Evolutionary conservation across 2,113 vertebrate genomes (phyloP).

Genomic region (Labrus mixtus): DNA sequence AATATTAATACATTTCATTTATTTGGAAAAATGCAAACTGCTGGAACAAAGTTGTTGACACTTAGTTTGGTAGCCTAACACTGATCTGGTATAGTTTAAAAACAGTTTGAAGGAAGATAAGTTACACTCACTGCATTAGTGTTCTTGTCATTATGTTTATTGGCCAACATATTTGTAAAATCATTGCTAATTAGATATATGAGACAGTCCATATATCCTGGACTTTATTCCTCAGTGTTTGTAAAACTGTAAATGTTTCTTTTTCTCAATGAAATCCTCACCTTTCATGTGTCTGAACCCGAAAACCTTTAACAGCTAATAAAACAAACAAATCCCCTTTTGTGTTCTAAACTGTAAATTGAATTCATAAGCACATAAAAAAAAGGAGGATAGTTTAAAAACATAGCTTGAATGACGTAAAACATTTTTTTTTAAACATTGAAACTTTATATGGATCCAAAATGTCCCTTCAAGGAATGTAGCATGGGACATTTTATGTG

Average conservation of each 20-base stretch:
- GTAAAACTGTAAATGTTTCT: constrained; percentile 14
- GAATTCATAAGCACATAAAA: constrained; percentile 20
- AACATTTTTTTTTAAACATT: background rate
- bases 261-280: background rate
- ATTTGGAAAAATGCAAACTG: background rate
- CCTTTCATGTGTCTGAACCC: too few species aligned
- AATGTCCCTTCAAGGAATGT: constrained; percentile 13
- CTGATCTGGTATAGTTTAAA: background rate
- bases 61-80: background rate
- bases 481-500: constrained; percentile 10
- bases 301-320: constrained; percentile 39
- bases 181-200: too few species aligned
- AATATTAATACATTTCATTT: background rate
- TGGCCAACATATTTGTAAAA: too few species aligned
- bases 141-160: background rate
- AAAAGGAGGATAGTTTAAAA: background rate
- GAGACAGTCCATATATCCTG: too few species aligned
- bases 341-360: constrained; percentile 32
- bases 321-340: constrained; percentile 44
- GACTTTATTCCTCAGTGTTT: background rate
- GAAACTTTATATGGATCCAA: background rate
- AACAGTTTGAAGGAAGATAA: background rate
- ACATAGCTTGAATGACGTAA: background rate
- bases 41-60: constrained; percentile 4
- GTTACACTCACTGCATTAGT: too few species aligned